Percentiles rank a stretch among this genome's conserved stretches.
phyloP scores from a whole-genome alignment of 2,797 vertebrate species.

The Typhlichthys subterraneus region DNA sequence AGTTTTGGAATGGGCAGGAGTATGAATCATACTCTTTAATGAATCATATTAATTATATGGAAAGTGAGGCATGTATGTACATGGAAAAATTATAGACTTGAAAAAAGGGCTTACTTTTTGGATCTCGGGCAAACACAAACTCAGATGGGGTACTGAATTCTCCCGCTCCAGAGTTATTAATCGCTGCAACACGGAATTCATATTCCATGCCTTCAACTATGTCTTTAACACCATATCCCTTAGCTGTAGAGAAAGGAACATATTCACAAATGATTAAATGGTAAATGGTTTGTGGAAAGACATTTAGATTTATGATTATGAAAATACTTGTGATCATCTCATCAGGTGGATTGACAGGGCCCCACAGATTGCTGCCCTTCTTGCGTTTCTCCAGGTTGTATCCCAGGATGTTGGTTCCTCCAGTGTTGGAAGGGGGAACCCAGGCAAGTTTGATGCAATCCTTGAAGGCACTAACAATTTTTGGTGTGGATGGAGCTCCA shows the following conservation, averaged over 20 bases:
- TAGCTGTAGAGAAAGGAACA: slow-evolving; percentile 54
- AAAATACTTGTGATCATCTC: slow-evolving; percentile 74
- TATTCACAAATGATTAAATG: not conserved
- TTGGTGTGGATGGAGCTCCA: slow-evolving; percentile 81
- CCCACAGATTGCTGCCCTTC: slow-evolving; percentile 86
- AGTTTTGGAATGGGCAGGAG: no score
- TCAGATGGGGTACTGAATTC: slow-evolving; percentile 85
- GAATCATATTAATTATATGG: not conserved
- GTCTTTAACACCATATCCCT: slow-evolving; percentile 73
- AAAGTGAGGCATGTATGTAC: slow-evolving; percentile 6
- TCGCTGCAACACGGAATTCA: slow-evolving; percentile 87
- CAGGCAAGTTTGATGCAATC: slow-evolving; percentile 82
- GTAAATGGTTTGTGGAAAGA: no score
- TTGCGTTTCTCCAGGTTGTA: slow-evolving; percentile 90
- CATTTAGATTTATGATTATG: slow-evolving; percentile 1
- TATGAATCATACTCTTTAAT: no score
- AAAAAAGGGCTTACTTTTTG: slow-evolving; percentile 79
- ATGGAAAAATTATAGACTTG: not conserved
- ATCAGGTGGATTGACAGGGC: slow-evolving; percentile 68
- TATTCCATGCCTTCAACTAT: slow-evolving; percentile 86
- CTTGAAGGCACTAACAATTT: slow-evolving; percentile 80
- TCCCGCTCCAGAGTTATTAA: slow-evolving; percentile 85
- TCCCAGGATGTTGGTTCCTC: slow-evolving; percentile 82
- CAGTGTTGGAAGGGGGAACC: slow-evolving; percentile 78
- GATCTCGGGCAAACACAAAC: slow-evolving; percentile 82